Evolutionary conservation across 2,113 vertebrate species (phyloP).

Genomic region (Cebus imitator): DNA sequence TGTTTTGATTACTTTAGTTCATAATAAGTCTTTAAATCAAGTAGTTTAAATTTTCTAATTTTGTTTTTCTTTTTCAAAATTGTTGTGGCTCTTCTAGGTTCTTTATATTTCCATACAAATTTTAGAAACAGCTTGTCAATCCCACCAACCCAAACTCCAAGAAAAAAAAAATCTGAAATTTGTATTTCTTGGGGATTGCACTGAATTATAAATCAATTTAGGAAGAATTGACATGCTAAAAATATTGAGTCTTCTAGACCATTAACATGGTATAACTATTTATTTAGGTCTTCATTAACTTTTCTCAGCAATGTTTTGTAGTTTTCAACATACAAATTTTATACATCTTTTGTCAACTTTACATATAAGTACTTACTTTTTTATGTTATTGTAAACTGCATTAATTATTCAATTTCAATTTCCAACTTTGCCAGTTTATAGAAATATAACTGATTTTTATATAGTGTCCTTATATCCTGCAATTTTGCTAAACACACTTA

Average conservation of each 20-base stretch:
- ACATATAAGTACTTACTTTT: background rate
- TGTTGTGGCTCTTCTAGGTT: background rate
- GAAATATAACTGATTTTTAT: background rate
- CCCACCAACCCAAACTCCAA: background rate
- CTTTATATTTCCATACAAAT: background rate
- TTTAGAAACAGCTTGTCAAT: background rate
- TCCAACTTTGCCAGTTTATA: background rate
- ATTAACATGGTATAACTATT: background rate
- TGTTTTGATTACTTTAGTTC: background rate
- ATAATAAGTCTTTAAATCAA: background rate
- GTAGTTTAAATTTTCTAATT: background rate
- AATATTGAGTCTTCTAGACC: background rate
- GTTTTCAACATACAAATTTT: background rate
- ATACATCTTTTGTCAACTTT: background rate
- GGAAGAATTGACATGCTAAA: background rate
- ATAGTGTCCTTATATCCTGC: background rate
- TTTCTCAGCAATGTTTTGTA: background rate
- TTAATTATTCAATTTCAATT: background rate
- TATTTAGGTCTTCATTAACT: background rate
- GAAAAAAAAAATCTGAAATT: background rate
- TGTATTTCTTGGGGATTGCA: background rate
- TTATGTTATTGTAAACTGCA: background rate
- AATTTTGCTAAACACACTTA: background rate
- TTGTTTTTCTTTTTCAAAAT: background rate
- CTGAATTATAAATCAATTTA: background rate